Percentiles rank a stretch among this genome's conserved stretches.
Conservation (phyloP, 2,888 invertebrate species). For the Macropis europaea region DNA sequence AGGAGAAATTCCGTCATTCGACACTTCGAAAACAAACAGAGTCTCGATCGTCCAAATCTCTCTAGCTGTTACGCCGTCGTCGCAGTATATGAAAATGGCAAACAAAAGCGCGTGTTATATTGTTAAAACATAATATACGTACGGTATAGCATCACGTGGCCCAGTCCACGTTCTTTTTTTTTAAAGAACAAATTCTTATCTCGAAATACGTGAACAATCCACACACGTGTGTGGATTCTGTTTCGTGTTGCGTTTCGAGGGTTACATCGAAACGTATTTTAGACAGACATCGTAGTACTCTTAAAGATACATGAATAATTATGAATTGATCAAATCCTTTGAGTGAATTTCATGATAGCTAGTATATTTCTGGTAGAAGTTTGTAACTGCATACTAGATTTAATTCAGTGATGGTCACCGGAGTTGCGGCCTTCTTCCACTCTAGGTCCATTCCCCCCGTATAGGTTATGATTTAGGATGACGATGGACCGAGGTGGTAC, state of each 20-base stretch:
- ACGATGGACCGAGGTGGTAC: too few relatives aligned
- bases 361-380: too few relatives aligned
- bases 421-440: too few relatives aligned
- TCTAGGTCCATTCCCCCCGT: too few relatives aligned
- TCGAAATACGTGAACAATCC: background rate
- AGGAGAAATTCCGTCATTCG: conserved; percentile 8
- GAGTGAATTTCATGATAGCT: too few relatives aligned
- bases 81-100: conserved; percentile 21
- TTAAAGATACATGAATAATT: background rate
- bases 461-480: too few relatives aligned
- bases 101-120: conserved; percentile 22
- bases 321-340: too few relatives aligned
- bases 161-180: conserved; percentile 25
- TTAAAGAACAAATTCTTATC: background rate
- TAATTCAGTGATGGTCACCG: too few relatives aligned
- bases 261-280: background rate
- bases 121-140: conserved; percentile 23
- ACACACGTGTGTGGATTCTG: background rate
- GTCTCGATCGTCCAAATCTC: background rate
- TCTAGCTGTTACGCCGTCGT: conserved; percentile 7
- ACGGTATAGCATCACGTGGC: conserved; percentile 14
- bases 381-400: too few relatives aligned
- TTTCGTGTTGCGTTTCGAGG: conserved; percentile 8
- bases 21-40: background rate
- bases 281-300: background rate